Conservation (phyloP, 2,797 vertebrate species). For the Amphiprion clarkii region DNA sequence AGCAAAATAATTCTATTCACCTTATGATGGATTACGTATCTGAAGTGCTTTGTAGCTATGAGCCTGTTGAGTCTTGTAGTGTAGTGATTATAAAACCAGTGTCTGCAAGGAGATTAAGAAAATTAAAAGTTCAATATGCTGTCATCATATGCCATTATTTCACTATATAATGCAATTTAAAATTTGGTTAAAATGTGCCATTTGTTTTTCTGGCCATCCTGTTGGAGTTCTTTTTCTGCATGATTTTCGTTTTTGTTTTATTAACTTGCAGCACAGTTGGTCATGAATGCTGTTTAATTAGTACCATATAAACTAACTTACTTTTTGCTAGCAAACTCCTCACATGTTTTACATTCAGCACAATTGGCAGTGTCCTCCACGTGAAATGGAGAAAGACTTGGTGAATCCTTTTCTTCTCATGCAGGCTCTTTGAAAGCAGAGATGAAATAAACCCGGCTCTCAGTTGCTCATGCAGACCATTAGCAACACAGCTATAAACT, state of each 20-base stretch:
- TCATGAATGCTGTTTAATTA: not conserved
- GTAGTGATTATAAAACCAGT: not conserved
- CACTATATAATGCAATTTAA: not conserved
- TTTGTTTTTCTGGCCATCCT: not conserved
- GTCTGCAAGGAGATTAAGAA: not conserved
- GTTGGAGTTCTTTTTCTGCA: not conserved
- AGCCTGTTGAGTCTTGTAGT: not conserved
- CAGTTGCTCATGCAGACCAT: conserved; percentile 48
- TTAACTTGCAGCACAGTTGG: conserved; percentile 6
- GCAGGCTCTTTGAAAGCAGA: conserved; percentile 48
- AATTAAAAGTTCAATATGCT: no score
- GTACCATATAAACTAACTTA: not conserved
- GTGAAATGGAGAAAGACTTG: conserved; percentile 30
- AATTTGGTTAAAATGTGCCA: not conserved
- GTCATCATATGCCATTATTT: no score
- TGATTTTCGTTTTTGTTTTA: not conserved
- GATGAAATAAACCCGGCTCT: conserved; percentile 32
- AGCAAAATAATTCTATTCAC: not conserved
- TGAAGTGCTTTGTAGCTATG: not conserved
- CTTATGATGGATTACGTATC: not conserved
- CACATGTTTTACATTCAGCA: conserved; percentile 39
- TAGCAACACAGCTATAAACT: conserved; percentile 54
- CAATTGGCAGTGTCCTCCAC: conserved; percentile 16
- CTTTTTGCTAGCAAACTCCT: not conserved
- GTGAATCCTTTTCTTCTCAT: conserved; percentile 35